Evolutionary conservation across 2,113 vertebrate species (phyloP).

Genomic region (Pongo pygmaeus): DNA sequence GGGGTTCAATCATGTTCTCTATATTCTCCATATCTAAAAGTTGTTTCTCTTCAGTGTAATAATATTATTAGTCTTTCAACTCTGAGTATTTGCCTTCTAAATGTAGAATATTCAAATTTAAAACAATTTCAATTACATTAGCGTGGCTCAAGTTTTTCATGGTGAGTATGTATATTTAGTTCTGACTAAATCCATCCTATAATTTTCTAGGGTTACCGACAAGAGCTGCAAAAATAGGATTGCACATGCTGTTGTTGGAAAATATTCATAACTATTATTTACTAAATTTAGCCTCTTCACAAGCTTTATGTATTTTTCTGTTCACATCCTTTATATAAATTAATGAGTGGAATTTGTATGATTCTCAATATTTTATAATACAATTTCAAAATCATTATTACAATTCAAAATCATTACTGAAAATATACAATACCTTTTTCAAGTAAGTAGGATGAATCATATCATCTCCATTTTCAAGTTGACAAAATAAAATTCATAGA

Average conservation of each 20-base stretch:
- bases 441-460: background rate
- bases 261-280: background rate
- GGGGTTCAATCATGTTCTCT: background rate
- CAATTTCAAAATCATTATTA: background rate
- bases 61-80: background rate
- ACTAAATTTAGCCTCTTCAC: background rate
- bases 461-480: background rate
- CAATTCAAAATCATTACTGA: no score
- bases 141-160: background rate
- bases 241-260: background rate
- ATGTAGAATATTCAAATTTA: background rate
- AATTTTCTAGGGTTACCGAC: background rate
- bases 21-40: background rate
- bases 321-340: background rate
- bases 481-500: background rate
- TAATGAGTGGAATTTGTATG: background rate
- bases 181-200: background rate
- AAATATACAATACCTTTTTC: background rate
- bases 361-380: background rate
- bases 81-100: background rate
- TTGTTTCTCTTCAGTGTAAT: background rate
- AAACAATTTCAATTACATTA: background rate
- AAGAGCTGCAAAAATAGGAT: background rate
- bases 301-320: background rate
- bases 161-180: background rate